A percentile compares a stretch with the other conserved stretches of the same genome.
Evolutionary conservation across 2,888 invertebrate species (phyloP).

Genomic region (Caenorhabditis sp.): DNA sequence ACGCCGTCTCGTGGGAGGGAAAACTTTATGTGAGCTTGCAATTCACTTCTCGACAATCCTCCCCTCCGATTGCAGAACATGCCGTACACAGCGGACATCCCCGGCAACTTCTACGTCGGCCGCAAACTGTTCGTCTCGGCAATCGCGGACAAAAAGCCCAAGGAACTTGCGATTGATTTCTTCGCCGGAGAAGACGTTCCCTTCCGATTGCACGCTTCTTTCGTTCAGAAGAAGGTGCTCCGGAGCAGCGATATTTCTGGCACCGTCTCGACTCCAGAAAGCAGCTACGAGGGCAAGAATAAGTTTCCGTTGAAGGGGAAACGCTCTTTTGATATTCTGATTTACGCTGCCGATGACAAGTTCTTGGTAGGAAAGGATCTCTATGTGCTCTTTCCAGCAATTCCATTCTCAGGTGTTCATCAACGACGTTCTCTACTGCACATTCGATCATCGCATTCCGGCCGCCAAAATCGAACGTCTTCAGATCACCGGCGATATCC

Average conservation of each 20-base stretch:
- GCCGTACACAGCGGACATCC: constrained; percentile 78
- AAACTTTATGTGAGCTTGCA: constrained; percentile 76
- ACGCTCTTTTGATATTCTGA: constrained; percentile 75
- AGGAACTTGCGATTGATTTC: constrained; percentile 75
- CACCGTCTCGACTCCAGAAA: constrained; percentile 44
- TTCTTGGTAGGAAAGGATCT: constrained; percentile 70
- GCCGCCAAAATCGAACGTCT: constrained; percentile 70
- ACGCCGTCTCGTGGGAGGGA: constrained; percentile 77
- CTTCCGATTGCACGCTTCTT: constrained; percentile 69
- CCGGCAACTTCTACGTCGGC: constrained; percentile 69
- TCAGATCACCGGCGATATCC: constrained; percentile 74
- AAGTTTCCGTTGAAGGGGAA: constrained; percentile 72
- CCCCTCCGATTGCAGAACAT: constrained; percentile 73
- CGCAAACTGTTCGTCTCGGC: constrained; percentile 60
- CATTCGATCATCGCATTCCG: constrained; percentile 72
- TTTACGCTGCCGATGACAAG: constrained; percentile 72
- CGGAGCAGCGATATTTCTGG: constrained; percentile 45
- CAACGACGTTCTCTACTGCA: constrained; percentile 74
- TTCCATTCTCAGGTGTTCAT: constrained; percentile 25
- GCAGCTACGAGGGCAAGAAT: constrained; percentile 31
- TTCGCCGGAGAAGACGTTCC: constrained; percentile 75
- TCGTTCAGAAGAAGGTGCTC: constrained; percentile 37
- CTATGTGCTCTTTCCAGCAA: too few species aligned
- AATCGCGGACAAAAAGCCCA: constrained; percentile 66
- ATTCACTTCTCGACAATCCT: too few species aligned